Conservation (phyloP, 2,113 vertebrate genomes). For the Myiozetetes cayanensis region DNA sequence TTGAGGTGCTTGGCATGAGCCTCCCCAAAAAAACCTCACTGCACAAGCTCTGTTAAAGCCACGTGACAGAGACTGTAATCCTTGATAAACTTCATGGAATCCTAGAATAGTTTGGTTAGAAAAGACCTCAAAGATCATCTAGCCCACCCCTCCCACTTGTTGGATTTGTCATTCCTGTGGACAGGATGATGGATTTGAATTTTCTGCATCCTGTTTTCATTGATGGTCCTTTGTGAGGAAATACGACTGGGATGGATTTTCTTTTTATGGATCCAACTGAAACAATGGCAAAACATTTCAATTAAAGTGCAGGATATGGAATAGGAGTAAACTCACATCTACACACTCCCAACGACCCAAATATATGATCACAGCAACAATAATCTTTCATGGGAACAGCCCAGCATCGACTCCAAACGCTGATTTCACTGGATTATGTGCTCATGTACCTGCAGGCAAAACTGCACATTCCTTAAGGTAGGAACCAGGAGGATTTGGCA, state of each 20-base stretch:
- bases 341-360: neutral
- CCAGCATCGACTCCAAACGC: neutral
- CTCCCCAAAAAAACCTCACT: neutral
- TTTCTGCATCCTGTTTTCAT: neutral
- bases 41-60: neutral
- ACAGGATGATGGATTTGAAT: neutral
- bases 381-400: neutral
- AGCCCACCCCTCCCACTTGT: neutral
- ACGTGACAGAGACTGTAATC: neutral
- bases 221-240: neutral
- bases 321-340: neutral
- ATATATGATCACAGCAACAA: neutral
- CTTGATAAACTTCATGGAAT: neutral
- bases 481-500: neutral
- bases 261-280: neutral
- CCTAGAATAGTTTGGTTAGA: neutral
- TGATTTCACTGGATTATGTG: neutral
- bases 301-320: neutral
- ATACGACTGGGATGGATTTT: neutral
- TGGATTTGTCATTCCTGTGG: neutral
- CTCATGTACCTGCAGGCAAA: neutral
- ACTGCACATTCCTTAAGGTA: neutral
- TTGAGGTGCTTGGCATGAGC: neutral
- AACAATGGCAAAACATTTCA: neutral
- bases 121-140: neutral